Evolutionary conservation across 2,113 vertebrate genomes (phyloP), one percentile per base, ranked within the genome.

Genomic region (Ceyx margarethae): DNA sequence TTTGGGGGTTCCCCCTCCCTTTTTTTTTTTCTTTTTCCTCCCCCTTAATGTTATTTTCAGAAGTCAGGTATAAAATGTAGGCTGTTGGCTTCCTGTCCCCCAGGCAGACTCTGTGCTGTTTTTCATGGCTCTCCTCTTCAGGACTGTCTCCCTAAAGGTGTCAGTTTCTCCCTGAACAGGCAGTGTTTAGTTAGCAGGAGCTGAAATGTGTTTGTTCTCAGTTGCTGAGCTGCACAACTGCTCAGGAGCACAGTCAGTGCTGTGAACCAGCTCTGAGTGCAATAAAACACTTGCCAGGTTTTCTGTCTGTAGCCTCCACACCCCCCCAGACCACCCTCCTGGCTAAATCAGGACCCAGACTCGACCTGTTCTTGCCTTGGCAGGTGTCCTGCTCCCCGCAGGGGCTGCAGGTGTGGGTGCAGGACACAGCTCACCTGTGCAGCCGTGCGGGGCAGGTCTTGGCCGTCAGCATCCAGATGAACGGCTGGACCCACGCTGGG

Each of bases 401-500:
- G 91, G 99, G 99, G 35, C 97, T 99, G 87, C 95, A 87, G 0
- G 98, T 99, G 81, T 98, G 98, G 97, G 98, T 99, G 57, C 98
- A 98, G 96, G 98, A 98, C 33, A 97, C 94, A 3, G 96, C 16
- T 0, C 99, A 98, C 95, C 89, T 96, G 73, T 99, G 99, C 87
- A 96, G 97, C 40, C 97, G 91, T 42, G 97, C 97, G 0, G 98
- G 98, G 37, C 99, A 99, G 95, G 97, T 98, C 5, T 89, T 99
- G 48, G 97, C 97, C 1, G 97, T 99, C 85, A 98, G 98, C 75
- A 98, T 99, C 51, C 97, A 98, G 64, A 97, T 98, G 96, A 98
- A 97, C 2, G 98, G 97, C 93, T 99, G 99, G 99, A 95, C 99
- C 11, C 98, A 99, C 2, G 96, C 97, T n/a, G 99, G 99, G 20